These are phyloP conservation scores for Dicerorhinus sumatrensis DNA, from an alignment of 2,113 vertebrate genomes.

Conservation along the genomic window DNA sequence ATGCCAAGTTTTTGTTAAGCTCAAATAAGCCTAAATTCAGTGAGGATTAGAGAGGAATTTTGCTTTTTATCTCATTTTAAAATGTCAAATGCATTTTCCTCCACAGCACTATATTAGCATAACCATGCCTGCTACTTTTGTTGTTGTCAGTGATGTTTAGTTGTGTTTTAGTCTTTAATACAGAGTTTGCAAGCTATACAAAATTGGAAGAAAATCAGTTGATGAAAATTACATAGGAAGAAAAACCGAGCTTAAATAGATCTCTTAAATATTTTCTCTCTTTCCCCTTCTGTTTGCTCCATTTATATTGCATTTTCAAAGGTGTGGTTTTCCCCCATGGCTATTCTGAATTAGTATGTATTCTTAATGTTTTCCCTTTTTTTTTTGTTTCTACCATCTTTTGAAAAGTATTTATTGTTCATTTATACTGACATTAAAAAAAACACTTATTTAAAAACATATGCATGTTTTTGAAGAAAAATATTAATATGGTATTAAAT, in stretches of 20 bases:
- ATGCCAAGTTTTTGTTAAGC: constrained; percentile 51
- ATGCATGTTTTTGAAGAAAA: background rate
- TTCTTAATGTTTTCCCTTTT: background rate
- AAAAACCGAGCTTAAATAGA: background rate
- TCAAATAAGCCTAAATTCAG: constrained; percentile 62
- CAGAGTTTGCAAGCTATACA: background rate
- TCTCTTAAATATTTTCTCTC: background rate
- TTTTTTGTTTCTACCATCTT: background rate
- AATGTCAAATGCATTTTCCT: constrained; percentile 62
- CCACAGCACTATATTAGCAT: background rate
- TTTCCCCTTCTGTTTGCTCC: background rate
- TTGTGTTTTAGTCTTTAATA: background rate
- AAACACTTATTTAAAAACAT: background rate
- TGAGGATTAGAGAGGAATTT: constrained; percentile 54
- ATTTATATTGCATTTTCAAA: background rate
- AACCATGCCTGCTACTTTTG: background rate
- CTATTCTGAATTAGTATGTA: background rate
- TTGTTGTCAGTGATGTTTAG: background rate
- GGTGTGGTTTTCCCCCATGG: background rate
- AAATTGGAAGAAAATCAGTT: background rate
- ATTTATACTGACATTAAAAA: background rate
- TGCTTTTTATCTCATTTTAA: constrained; percentile 52
- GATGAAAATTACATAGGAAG: background rate
- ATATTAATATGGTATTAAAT: background rate
- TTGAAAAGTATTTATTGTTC: background rate